Evolutionary conservation across 2,113 vertebrate genomes (phyloP).

Genomic region (Cygnus buccinator): DNA sequence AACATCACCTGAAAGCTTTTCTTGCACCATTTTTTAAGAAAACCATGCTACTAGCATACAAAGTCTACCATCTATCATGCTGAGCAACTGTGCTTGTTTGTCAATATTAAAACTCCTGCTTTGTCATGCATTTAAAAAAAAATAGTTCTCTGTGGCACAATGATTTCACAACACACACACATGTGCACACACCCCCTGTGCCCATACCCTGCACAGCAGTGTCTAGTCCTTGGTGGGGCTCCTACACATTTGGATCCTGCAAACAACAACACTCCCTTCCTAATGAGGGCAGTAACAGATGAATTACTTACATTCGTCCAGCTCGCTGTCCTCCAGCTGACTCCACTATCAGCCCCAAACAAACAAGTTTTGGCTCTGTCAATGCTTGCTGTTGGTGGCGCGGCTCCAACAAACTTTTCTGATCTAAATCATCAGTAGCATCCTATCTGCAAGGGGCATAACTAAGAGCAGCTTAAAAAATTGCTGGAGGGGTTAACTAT

Average conservation of each 20-base stretch:
- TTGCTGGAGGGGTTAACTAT: background rate
- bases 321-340: background rate
- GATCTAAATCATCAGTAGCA: background rate
- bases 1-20: background rate
- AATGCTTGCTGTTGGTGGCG: background rate
- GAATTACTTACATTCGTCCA: background rate
- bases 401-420: background rate
- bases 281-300: background rate
- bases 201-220: background rate
- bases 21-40: background rate
- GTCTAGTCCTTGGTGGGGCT: background rate
- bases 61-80: background rate
- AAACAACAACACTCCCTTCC: background rate
- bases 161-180: background rate
- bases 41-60: background rate
- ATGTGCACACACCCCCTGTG: background rate
- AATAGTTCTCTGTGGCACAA: background rate
- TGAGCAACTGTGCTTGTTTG: background rate
- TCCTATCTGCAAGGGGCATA: background rate
- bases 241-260: background rate
- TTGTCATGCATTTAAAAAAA: background rate
- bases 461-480: background rate
- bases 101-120: background rate
- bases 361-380: slow-evolving; percentile 21
- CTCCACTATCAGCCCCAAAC: slow-evolving; percentile 2